Evolutionary conservation across 2,113 vertebrate species (phyloP).

Genomic region (Cathartes aura): DNA sequence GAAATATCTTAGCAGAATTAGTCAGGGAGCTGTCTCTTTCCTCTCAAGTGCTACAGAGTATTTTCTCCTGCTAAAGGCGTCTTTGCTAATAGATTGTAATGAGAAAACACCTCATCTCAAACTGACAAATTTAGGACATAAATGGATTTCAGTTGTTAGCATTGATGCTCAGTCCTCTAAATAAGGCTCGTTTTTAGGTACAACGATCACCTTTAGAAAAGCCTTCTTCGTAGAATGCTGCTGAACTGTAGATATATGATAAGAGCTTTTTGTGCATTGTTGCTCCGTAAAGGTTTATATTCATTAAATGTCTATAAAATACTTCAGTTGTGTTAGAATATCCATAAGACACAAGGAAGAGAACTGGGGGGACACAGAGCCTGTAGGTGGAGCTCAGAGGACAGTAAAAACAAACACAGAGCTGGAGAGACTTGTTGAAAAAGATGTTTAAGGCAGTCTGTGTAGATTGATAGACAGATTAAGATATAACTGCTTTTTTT

Average conservation of each 20-base stretch:
- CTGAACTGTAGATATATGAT: rapidly evolving
- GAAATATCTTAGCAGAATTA: not conserved
- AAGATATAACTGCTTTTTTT: not conserved
- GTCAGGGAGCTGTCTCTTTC: not conserved
- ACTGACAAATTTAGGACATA: not conserved
- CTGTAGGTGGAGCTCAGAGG: not conserved
- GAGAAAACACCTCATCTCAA: not conserved
- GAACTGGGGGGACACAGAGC: not conserved
- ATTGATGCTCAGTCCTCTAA: not conserved
- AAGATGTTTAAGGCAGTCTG: not conserved
- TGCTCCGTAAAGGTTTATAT: not conserved
- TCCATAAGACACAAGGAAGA: not conserved
- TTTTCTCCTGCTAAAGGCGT: not conserved
- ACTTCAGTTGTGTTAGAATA: not conserved
- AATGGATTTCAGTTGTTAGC: not conserved
- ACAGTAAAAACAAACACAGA: not conserved
- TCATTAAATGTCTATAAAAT: not conserved
- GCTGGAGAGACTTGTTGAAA: not conserved
- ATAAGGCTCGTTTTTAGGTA: not conserved
- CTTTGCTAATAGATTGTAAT: not conserved
- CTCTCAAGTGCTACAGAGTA: not conserved
- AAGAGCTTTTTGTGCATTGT: not conserved
- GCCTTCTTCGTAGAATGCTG: not conserved
- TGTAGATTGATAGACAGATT: not conserved
- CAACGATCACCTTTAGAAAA: not conserved